Evolutionary conservation across 2,888 invertebrate species (phyloP), one percentile per base, ranked within the genome.

Genomic region (Euspilapteryx auroguttella): DNA sequence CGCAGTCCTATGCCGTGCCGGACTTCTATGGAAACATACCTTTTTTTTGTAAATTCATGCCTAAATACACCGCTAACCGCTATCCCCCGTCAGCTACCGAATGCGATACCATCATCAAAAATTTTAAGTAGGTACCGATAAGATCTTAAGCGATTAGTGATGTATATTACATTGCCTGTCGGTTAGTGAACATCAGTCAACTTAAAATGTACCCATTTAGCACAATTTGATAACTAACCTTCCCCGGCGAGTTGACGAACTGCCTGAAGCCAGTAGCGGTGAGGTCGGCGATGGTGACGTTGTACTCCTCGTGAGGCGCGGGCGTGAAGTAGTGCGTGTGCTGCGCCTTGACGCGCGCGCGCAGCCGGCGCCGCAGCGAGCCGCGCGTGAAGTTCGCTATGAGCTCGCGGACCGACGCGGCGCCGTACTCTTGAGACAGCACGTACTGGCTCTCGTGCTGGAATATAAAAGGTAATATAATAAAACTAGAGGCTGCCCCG

Each of bases 381-480:
- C 63, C 63, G 20, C 40, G 41, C 0, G 79, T 79, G 43, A 75
- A 82, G 39, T 81, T 79, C 32, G 50, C 49, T 27, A 83, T 77
- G 40, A 82, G 82, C 28, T 78, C 64, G 32, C 78, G 46, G 2
- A 82, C 32, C 20, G 73, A 69, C 36, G 55, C 55, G 31, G 75
- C 75, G 32, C 63, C 78, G 38, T 79, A 64, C 6, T 71, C 61
- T 25, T 66, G 71, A 23, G 78, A 52, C 45, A 86, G 68, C 8
- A 86, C 57, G 45, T 82, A 85, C 49, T 86, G 86, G 43, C 62
- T 68, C 47, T 90, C 89, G 49, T 80, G 79, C 87, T 88, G 54
- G 22, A 59, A 54, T 33, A 32, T 8, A 45, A 33, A 24, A 47
- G 35, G 34, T 47, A 37, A 25, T n/a, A n/a, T n/a, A n/a, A n/a